phyloP scores from a whole-genome alignment of 1,140 invertebrate species.

The Pectinophora gossypiella region DNA sequence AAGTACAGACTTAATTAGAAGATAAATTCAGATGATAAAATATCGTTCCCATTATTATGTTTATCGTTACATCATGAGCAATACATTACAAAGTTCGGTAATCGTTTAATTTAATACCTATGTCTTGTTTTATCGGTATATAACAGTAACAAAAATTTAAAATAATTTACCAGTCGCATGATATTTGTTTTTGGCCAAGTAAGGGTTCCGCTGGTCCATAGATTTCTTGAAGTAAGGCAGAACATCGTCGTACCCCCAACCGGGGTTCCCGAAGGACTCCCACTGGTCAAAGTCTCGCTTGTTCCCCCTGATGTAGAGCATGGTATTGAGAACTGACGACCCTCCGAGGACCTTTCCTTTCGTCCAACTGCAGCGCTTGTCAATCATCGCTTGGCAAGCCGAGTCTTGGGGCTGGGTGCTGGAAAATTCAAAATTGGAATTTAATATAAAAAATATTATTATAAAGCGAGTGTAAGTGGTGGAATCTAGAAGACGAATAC shows the following conservation, averaged over 20 bases:
- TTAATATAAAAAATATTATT: no score
- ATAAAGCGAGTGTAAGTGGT: no score
- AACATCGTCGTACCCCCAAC: slow-evolving; percentile 93
- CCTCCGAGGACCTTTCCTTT: slow-evolving; percentile 92
- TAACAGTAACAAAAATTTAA: no score
- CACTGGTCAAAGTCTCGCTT: slow-evolving; percentile 92
- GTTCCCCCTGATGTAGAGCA: slow-evolving; percentile 96
- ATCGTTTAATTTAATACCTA: no score
- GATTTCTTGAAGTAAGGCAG: slow-evolving; percentile 93
- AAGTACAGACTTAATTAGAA: no score
- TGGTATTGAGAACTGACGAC: slow-evolving; percentile 89
- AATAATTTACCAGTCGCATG: slow-evolving; percentile 79
- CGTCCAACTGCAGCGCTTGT: slow-evolving; percentile 88
- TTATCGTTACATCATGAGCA: no score
- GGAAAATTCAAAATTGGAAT: slow-evolving; percentile 47
- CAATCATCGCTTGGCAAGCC: slow-evolving; percentile 90
- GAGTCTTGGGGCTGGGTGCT: slow-evolving; percentile 89
- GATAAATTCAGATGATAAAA: no score
- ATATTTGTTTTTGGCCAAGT: slow-evolving; percentile 83
- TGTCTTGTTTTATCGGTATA: no score
- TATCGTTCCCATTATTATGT: no score
- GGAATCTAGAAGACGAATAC: no score
- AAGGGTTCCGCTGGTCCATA: slow-evolving; percentile 88
- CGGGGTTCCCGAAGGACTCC: slow-evolving; percentile 89
- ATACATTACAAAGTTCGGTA: no score